Percentiles rank a stretch among this genome's conserved stretches.
Evolutionary conservation across 1,140 invertebrate species (phyloP).

Genomic region (Oreohelix idahoensis): DNA sequence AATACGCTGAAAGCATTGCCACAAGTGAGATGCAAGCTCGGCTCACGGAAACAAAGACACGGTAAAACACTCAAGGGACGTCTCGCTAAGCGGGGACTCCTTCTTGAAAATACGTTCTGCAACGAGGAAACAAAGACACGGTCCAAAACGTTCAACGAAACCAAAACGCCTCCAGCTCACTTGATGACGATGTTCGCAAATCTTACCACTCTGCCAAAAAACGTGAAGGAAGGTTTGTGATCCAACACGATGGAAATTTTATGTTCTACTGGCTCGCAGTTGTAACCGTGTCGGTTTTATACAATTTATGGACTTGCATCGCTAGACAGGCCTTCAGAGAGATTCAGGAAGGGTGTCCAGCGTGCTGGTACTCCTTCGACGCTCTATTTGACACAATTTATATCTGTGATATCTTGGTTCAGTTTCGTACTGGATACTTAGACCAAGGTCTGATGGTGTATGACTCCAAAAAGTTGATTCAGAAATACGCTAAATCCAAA

Average conservation of each 20-base stretch:
- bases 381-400: constrained; percentile 89
- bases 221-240: constrained; percentile 75
- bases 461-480: constrained; percentile 89
- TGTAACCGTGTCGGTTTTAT: constrained; percentile 89
- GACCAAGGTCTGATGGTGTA: constrained; percentile 96
- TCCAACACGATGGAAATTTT: constrained; percentile 95
- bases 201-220: constrained; percentile 64
- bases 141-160: too few relatives aligned
- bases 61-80: background rate
- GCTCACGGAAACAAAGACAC: background rate
- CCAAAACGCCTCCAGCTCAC: background rate
- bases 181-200: constrained; percentile 14
- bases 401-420: constrained; percentile 88
- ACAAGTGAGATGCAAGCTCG: background rate
- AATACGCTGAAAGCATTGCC: too few relatives aligned
- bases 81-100: background rate
- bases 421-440: constrained; percentile 94
- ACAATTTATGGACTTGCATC: constrained; percentile 96
- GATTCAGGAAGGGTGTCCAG: constrained; percentile 78
- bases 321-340: constrained; percentile 94
- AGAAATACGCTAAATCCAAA: constrained; percentile 89
- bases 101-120: background rate
- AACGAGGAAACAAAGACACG: too few relatives aligned
- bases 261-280: constrained; percentile 96
- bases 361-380: constrained; percentile 87